These are phyloP conservation scores for Sprattus sprattus DNA, from an alignment of 2,113 vertebrate species.

Conservation along the genomic window DNA sequence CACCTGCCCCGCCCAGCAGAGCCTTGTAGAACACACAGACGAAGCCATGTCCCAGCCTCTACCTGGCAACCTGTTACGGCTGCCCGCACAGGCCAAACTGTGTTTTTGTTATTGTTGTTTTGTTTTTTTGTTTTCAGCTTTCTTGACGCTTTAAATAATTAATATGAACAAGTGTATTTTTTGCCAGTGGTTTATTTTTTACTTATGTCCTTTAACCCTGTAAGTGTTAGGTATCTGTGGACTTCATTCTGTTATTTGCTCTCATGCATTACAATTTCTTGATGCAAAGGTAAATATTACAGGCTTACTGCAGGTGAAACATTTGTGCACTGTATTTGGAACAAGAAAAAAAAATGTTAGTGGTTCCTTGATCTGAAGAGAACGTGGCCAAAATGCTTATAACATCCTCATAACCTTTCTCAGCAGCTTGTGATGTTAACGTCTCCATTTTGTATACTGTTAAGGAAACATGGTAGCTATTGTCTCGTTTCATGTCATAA, in stretches of 20 bases:
- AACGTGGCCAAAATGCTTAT: constrained; percentile 29
- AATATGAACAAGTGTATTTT: constrained; percentile 1
- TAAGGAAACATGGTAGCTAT: background rate
- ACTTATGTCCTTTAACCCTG: background rate
- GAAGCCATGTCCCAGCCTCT: constrained; percentile 14
- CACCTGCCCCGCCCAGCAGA: background rate
- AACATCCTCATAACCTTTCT: constrained; percentile 35
- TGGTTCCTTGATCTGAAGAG: constrained; percentile 27
- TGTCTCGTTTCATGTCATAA: background rate
- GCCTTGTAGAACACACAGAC: constrained; percentile 13
- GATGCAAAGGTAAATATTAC: constrained; percentile 52
- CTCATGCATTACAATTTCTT: constrained; percentile 59
- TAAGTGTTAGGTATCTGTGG: constrained; percentile 64
- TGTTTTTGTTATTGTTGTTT: background rate
- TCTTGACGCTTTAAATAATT: constrained; percentile 15
- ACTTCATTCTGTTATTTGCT: constrained; percentile 45
- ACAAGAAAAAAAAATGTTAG: constrained; percentile 38
- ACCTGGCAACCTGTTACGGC: background rate
- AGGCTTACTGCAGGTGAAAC: constrained; percentile 56
- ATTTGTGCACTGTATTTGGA: constrained; percentile 61
- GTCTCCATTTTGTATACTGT: constrained; percentile 27
- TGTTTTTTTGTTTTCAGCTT: background rate
- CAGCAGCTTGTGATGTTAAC: constrained; percentile 26
- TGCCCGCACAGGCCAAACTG: background rate
- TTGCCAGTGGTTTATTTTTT: background rate